A percentile compares a stretch with the other conserved stretches of the same genome.
Evolutionary conservation across 2,888 invertebrate genomes (phyloP).

Genomic region (Prosapia bicincta): DNA sequence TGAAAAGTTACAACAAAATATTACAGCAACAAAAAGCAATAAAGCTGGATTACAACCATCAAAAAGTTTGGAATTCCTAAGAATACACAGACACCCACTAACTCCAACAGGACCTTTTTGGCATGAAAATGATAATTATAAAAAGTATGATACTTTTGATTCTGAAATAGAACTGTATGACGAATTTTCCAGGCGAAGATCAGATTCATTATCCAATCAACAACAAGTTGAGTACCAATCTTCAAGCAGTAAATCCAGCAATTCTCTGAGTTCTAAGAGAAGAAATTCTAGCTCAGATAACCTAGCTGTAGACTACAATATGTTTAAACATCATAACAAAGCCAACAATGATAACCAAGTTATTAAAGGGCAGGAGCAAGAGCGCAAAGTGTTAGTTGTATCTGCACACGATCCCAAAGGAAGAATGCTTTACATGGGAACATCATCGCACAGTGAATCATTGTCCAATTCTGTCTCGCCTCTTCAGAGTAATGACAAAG

Average conservation of each 20-base stretch:
- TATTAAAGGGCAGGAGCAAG: conserved; percentile 51
- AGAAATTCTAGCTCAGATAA: conserved; percentile 55
- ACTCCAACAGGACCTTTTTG: not conserved
- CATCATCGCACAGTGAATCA: conserved; percentile 28
- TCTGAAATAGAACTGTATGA: conserved; percentile 13
- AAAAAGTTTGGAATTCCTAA: conserved; percentile 46
- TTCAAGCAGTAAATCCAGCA: conserved; percentile 21
- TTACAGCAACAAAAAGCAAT: conserved; percentile 39
- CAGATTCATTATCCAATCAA: conserved; percentile 43
- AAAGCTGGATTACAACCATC: conserved; percentile 41
- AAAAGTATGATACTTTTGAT: not conserved
- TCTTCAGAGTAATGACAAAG: conserved; percentile 38
- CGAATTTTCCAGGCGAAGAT: conserved; percentile 38
- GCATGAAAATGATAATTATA: conserved; percentile 7
- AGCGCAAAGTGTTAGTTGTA: conserved; percentile 48
- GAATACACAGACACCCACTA: conserved; percentile 39
- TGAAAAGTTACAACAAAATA: conserved; percentile 25
- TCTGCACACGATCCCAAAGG: conserved; percentile 51
- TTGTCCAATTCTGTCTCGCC: conserved; percentile 37
- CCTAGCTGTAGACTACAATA: conserved; percentile 61
- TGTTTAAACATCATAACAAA: conserved; percentile 13
- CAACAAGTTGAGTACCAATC: conserved; percentile 10
- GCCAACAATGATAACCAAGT: not conserved
- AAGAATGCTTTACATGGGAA: conserved; percentile 49
- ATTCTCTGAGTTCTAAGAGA: conserved; percentile 22